Conservation (phyloP, 1,140 invertebrate genomes). For the Drosophila littoralis region DNA sequence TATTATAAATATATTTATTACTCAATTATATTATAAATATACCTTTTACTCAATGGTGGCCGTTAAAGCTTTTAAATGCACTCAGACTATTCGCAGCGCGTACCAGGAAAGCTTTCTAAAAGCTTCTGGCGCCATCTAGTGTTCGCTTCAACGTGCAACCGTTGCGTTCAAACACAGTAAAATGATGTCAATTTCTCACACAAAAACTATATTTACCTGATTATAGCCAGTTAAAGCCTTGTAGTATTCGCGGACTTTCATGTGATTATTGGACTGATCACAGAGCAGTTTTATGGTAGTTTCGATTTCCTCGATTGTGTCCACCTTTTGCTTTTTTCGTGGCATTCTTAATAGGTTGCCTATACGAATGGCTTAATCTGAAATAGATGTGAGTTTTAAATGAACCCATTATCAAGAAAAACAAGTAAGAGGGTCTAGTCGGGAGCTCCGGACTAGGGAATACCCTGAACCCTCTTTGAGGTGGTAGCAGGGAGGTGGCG, state of each 20-base stretch:
- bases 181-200: background rate
- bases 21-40: no score
- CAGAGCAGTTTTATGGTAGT: slow-evolving; percentile 86
- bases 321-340: slow-evolving; percentile 84
- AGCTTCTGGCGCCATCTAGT: slow-evolving; percentile 22
- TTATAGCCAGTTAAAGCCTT: slow-evolving; percentile 88
- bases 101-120: background rate
- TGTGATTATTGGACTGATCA: slow-evolving; percentile 89
- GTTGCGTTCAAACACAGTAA: slow-evolving; percentile 9
- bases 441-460: no score
- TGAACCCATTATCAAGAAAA: no score
- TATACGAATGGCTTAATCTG: background rate
- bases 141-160: background rate
- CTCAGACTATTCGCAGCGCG: no score
- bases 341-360: slow-evolving; percentile 60
- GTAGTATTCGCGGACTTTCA: slow-evolving; percentile 89
- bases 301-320: slow-evolving; percentile 85
- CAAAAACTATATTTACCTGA: slow-evolving; percentile 85
- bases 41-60: no score
- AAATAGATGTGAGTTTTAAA: no score
- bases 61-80: background rate
- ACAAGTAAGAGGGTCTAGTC: no score
- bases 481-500: no score
- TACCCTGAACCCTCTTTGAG: no score
- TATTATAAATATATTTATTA: no score